These are phyloP conservation scores for Geotrypetes seraphini DNA, from an alignment of 2,797 vertebrate genomes.

Conservation along the genomic window DNA sequence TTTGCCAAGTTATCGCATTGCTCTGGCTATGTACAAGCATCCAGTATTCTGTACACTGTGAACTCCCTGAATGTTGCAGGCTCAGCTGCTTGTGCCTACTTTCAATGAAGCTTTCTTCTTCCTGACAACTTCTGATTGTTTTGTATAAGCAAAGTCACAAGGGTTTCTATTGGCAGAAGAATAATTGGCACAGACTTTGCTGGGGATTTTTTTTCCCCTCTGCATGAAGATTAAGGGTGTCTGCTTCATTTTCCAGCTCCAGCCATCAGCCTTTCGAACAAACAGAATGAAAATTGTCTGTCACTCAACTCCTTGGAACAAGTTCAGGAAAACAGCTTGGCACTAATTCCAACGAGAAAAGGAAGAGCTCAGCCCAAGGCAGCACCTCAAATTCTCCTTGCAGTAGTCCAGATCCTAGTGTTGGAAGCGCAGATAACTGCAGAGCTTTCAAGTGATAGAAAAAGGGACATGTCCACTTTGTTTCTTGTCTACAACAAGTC, in stretches of 20 bases:
- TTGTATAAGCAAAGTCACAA: constrained; percentile 37
- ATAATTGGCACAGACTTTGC: constrained; percentile 42
- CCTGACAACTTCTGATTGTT: constrained; percentile 50
- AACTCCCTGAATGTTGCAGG: constrained; percentile 14
- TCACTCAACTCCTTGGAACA: constrained; percentile 53
- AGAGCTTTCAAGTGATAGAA: no score
- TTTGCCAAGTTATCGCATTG: no score
- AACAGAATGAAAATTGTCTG: constrained; percentile 64
- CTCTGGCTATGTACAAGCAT: no score
- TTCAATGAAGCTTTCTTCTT: constrained; percentile 49
- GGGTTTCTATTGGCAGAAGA: constrained; percentile 42
- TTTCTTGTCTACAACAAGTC: no score
- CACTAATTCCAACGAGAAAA: constrained; percentile 60
- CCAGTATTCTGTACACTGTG: no score
- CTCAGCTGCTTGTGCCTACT: no score
- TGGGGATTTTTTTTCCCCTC: constrained; percentile 32
- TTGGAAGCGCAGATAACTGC: no score
- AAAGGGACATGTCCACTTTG: no score
- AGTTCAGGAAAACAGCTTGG: constrained; percentile 62
- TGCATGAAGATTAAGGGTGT: constrained; percentile 54
- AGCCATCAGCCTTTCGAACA: constrained; percentile 47
- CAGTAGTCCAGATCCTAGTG: constrained; percentile 45
- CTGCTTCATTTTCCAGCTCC: constrained; percentile 54
- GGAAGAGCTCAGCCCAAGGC: constrained; percentile 54
- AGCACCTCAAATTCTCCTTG: constrained; percentile 60